These are phyloP conservation scores for Bembecia ichneumoniformis DNA, from an alignment of 2,888 invertebrate species.

Conservation along the genomic window DNA sequence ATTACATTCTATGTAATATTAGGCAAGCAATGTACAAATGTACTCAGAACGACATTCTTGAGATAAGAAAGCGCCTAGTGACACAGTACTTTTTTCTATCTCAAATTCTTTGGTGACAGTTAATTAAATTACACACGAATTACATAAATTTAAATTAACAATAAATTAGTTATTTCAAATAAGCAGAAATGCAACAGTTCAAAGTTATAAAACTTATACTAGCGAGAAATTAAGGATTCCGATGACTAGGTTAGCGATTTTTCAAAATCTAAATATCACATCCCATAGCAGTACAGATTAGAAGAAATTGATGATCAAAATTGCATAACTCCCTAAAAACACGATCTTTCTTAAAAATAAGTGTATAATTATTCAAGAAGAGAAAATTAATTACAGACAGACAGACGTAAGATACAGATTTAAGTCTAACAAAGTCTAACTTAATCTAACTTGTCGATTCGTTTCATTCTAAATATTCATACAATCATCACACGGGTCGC, in stretches of 20 bases:
- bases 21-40: constrained; percentile 29
- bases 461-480: constrained; percentile 21
- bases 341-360: constrained; percentile 6
- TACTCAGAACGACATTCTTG: constrained; percentile 38
- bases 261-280: constrained; percentile 33
- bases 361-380: constrained; percentile 28
- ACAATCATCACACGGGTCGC: constrained; percentile 20
- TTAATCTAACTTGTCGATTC: constrained; percentile 28
- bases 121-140: background rate
- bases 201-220: constrained; percentile 28
- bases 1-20: constrained; percentile 4
- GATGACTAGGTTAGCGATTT: constrained; percentile 45
- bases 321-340: constrained; percentile 4
- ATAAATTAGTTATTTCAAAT: constrained; percentile 2
- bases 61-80: constrained; percentile 42
- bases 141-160: background rate
- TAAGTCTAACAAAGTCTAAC: constrained; percentile 21
- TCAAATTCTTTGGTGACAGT: background rate
- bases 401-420: constrained; percentile 14
- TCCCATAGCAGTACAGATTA: constrained; percentile 20
- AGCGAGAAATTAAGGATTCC: constrained; percentile 25
- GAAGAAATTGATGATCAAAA: constrained; percentile 7
- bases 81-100: constrained; percentile 29
- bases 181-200: constrained; percentile 45
- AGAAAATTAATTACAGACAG: constrained; percentile 24